These are phyloP conservation scores for Dysmachus trigonus DNA, from an alignment of 2,888 invertebrate species.

Conservation along the genomic window DNA sequence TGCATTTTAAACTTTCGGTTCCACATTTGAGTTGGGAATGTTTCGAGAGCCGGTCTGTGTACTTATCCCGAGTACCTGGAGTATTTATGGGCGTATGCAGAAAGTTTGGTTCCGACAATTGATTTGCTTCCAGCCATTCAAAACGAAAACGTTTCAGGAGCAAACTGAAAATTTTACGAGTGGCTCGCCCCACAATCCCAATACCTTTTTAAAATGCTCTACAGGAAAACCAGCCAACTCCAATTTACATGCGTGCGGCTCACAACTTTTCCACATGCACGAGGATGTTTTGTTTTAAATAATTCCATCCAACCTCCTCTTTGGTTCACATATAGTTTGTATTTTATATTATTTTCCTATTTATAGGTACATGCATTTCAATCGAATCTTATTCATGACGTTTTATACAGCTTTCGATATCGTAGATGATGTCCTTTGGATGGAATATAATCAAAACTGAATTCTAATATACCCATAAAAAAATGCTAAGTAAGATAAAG, in stretches of 20 bases:
- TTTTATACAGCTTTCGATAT: no score
- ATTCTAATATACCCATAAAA: no score
- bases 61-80: background rate
- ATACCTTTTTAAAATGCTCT: background rate
- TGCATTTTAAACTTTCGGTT: slow-evolving; percentile 30
- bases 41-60: slow-evolving; percentile 2
- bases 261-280: background rate
- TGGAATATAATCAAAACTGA: no score
- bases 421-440: no score
- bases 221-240: background rate
- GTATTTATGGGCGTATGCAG: background rate
- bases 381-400: no score
- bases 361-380: background rate
- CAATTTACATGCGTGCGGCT: background rate
- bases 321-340: background rate
- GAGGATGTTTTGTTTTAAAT: background rate
- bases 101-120: background rate
- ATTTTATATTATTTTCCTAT: background rate
- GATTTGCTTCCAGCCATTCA: background rate
- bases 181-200: background rate
- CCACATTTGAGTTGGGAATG: slow-evolving; percentile 7
- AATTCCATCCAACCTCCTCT: background rate
- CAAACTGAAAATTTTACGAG: slow-evolving; percentile 15
- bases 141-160: slow-evolving; percentile 3
- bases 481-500: no score